Evolutionary conservation across 1,140 invertebrate genomes (phyloP), one percentile per base, ranked within the genome.

Genomic region (Cardiocondyla obscurior): DNA sequence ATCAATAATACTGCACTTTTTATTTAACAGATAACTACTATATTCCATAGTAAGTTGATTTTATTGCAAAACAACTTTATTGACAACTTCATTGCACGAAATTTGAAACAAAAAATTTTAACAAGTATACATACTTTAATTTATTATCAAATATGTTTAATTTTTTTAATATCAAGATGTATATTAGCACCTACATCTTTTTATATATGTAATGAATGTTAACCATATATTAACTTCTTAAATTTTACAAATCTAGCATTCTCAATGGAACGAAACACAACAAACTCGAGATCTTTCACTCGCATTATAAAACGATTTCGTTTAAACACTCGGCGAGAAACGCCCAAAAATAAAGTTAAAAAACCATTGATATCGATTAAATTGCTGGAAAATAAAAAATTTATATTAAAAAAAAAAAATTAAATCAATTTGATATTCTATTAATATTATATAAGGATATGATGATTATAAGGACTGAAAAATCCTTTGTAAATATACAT

Each of bases 161-260:
- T 53, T 30, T 53, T 44, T n/a, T n/a, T 36, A 76, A 33, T 62
- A 65, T 76, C n/a, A 53, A 33, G 12, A 49, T 73, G 46, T 69
- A 55, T 42, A 55, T 36, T 19, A 8, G 28, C n/a, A n/a, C n/a
- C n/a, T 42, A 2, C 36, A 39, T 33, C 36, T 14, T 46, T 36
- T 28, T 16, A 51, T 8, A 36, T 33, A 69, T 39, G 4, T 22
- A 58, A 72, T 69, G 25, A 55, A 55, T 42, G 25, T 44, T 36
- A 55, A 76, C 4, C 58, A 16, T 25, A 28, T 7, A 1, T 16
- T 46, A 22, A 22, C 30, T 25, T 1, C 6, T 49, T 5, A 28
- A 58, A 73, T 73, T 49, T 46, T 30, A 62, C 42, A 81, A 84
- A 62, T 84, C 55, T 62, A 81, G 28, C 64, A 81, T 81, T 70